These are phyloP conservation scores for Sinocyclocheilus grahami DNA, from an alignment of 2,113 vertebrate species.

Conservation along the genomic window DNA sequence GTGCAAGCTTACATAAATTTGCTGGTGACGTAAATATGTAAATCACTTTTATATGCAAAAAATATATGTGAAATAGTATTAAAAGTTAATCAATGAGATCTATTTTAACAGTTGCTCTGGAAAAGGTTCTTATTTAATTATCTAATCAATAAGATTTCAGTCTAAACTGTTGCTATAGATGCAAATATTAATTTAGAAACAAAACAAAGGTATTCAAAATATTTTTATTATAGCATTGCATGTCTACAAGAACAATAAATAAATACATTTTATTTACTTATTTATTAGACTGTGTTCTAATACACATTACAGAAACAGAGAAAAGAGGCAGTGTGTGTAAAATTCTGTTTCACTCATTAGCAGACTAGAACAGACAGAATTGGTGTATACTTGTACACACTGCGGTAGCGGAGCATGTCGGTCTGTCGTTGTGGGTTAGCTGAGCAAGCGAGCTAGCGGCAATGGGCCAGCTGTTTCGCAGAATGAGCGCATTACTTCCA, in stretches of 20 bases:
- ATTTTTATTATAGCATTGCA: background rate
- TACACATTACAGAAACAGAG: background rate
- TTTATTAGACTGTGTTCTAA: background rate
- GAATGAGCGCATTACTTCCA: slow-evolving; percentile 77
- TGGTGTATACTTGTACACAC: slow-evolving; percentile 20
- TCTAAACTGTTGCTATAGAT: background rate
- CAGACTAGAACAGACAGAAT: slow-evolving; percentile 6
- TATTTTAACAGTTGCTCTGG: background rate
- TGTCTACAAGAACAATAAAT: background rate
- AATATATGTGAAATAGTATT: background rate
- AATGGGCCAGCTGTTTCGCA: slow-evolving; percentile 74
- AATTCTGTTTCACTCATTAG: background rate
- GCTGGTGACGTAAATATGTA: slow-evolving; percentile 1
- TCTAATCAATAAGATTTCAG: background rate
- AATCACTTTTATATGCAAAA: background rate
- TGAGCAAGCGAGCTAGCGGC: slow-evolving; percentile 69
- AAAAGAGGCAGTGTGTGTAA: background rate
- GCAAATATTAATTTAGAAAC: background rate
- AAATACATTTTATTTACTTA: background rate
- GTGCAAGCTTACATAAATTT: slow-evolving; percentile 2
- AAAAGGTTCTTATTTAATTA: background rate
- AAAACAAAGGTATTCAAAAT: background rate
- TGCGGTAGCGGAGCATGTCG: slow-evolving; percentile 21
- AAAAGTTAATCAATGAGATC: background rate
- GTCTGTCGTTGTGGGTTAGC: slow-evolving; percentile 18